Conservation (phyloP, 2,113 vertebrate genomes). For the Callaeas wilsoni region DNA sequence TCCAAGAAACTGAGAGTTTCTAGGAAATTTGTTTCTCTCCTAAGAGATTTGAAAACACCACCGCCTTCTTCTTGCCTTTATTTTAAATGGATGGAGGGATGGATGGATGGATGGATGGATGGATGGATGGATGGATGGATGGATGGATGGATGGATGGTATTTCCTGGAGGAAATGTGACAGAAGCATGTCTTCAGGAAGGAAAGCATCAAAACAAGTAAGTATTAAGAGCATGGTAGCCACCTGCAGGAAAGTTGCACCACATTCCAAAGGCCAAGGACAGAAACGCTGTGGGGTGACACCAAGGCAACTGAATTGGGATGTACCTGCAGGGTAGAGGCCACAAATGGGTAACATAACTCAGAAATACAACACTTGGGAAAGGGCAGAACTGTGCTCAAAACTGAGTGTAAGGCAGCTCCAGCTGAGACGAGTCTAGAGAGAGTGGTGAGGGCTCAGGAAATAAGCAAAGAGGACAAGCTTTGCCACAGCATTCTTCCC, state of each 20-base stretch:
- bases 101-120: not conserved
- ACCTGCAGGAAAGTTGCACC: not conserved
- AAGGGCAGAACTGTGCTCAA: not conserved
- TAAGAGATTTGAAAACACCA: not conserved
- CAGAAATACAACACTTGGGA: not conserved
- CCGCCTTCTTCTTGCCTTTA: not conserved
- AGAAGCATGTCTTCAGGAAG: not conserved
- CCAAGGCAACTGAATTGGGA: not conserved
- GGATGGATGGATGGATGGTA: not conserved
- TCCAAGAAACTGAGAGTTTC: not conserved
- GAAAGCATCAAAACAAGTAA: not conserved
- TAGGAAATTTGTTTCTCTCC: not conserved
- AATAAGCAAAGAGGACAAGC: not conserved
- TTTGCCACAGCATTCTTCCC: fast-evolving
- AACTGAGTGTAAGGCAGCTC: not conserved
- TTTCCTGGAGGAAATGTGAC: not conserved
- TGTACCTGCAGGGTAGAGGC: not conserved
- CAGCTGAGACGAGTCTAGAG: not conserved
- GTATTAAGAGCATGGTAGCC: not conserved
- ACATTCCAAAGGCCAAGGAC: not conserved
- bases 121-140: not conserved
- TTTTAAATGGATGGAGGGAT: not conserved
- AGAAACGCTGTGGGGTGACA: fast-evolving
- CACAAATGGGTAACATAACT: not conserved
- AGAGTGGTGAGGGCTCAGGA: not conserved